Percentiles rank a stretch among this genome's conserved stretches.
Evolutionary conservation across 2,888 invertebrate genomes (phyloP).

Genomic region (Ceramica pisi): DNA sequence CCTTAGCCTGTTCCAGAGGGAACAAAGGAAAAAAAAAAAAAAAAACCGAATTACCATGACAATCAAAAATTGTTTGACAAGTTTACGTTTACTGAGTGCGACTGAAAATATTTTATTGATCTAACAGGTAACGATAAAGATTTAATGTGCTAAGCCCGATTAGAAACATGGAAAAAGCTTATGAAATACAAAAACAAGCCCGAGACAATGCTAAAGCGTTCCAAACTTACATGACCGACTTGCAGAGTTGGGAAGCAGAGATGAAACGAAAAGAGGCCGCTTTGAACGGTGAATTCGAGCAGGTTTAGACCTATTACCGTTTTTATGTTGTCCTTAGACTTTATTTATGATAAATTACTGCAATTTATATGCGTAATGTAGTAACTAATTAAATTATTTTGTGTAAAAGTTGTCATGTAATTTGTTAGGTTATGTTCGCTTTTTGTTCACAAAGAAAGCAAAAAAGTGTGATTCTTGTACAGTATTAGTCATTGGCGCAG

Average conservation of each 20-base stretch:
- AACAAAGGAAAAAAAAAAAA: no score
- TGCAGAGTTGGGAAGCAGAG: conserved; percentile 93
- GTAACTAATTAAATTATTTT: conserved; percentile 11
- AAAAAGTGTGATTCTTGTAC: conserved; percentile 1
- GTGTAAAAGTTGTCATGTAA: conserved; percentile 34
- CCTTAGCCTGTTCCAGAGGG: no score
- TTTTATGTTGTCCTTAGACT: conserved; percentile 61
- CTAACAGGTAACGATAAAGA: conserved; percentile 75
- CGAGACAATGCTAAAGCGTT: conserved; percentile 94
- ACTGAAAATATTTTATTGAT: conserved; percentile 75
- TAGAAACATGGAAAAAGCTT: conserved; percentile 90
- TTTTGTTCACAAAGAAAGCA: conserved; percentile 14
- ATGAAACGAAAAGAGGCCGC: conserved; percentile 94
- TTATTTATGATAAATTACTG: conserved; percentile 32
- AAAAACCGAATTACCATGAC: conserved; percentile 68
- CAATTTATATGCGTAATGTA: conserved; percentile 37
- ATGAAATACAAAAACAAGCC: conserved; percentile 93
- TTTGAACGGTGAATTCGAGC: conserved; percentile 86
- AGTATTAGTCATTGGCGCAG: conserved; percentile 7
- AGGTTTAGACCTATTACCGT: conserved; percentile 83
- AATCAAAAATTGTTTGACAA: conserved; percentile 68
- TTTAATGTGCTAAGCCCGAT: conserved; percentile 64
- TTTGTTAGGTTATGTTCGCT: conserved; percentile 53
- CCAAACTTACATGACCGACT: conserved; percentile 93
- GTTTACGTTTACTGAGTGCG: conserved; percentile 60